phyloP scores from a whole-genome alignment of 2,113 vertebrate genomes.

The Hippolais icterina region DNA sequence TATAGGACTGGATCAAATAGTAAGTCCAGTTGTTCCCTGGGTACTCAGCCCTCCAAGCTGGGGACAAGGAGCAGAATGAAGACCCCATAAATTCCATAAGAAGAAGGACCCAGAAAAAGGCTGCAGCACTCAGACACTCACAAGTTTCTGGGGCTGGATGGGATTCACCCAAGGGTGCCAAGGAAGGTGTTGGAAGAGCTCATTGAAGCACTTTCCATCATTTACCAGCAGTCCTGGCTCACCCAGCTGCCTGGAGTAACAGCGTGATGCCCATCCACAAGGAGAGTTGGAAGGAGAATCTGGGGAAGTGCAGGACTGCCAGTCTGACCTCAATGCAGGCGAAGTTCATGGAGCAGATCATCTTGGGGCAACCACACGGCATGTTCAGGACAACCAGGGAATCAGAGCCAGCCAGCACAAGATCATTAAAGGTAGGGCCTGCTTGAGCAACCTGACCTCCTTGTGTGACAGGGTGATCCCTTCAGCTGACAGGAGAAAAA shows the following conservation, averaged over 20 bases:
- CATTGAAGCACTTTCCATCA: neutral
- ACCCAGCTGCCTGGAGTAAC: neutral
- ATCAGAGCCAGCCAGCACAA: neutral
- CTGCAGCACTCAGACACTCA: neutral
- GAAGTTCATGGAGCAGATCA: neutral
- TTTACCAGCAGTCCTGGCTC: neutral
- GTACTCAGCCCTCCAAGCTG: neutral
- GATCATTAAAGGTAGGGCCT: neutral
- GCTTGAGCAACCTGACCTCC: neutral
- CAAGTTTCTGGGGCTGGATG: accelerated
- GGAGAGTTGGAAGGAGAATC: neutral
- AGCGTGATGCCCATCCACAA: neutral
- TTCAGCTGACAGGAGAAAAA: neutral
- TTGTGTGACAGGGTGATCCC: neutral
- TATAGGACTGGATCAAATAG: neutral
- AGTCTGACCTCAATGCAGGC: neutral
- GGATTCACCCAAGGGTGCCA: neutral
- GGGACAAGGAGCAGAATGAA: neutral
- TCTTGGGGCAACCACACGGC: neutral
- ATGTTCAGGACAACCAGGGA: neutral
- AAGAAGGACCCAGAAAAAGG: neutral
- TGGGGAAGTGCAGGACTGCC: neutral
- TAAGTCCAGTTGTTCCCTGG: neutral
- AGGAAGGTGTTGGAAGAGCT: neutral
- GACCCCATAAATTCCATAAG: neutral